Evolutionary conservation across 1,140 invertebrate species (phyloP), one percentile per base, ranked within the genome.

Genomic region (Psilanteris sp.): DNA sequence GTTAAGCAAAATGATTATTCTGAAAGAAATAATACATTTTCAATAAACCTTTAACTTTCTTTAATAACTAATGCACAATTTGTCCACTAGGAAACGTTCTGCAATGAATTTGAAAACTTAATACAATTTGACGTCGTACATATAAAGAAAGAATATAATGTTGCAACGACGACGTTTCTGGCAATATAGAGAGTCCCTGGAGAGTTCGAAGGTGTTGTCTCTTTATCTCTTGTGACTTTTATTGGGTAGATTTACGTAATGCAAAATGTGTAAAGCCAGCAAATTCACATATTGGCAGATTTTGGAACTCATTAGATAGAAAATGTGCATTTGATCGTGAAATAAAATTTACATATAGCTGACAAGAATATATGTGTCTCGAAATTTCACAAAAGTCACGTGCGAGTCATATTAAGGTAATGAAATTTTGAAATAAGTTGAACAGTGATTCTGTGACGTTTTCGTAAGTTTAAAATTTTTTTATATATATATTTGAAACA

Each of bases 221-320:
- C 36, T 46, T 73, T 27, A 59, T 59, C 34, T 66, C 34, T 34
- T 36, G 26, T 48, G 68, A 62, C 57, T 64, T 72, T 52, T 62
- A 72, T 73, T 59, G 70, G 36, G 43, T 59, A 57, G 59, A 62
- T 73, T 73, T 64, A 59, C 70, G 70, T 57, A 73, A 73, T 66
- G 50, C 50, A 50, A 73, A 59, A 73, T 44, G 59, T 66, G 59
- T 72, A 57, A 57, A 55, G 68, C 68, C 50, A 64, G 68, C 68
- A 64, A 54, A 64, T 62, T 62, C 57, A 46, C 18, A 27, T 52
- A 55, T 64, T 48, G 48, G 48, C 34, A 54, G 68, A 62, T 68
- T 72, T 54, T 37, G 39, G 48, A 62, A 57, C 22, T 27, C 39
- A 18, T 18, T 57, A 55, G 55, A 54, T 36, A 41, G 41, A 57